A percentile compares a stretch with the other conserved stretches of the same genome.
Evolutionary conservation across 1,140 invertebrate genomes (phyloP).

Genomic region (Eurosta solidaginis): DNA sequence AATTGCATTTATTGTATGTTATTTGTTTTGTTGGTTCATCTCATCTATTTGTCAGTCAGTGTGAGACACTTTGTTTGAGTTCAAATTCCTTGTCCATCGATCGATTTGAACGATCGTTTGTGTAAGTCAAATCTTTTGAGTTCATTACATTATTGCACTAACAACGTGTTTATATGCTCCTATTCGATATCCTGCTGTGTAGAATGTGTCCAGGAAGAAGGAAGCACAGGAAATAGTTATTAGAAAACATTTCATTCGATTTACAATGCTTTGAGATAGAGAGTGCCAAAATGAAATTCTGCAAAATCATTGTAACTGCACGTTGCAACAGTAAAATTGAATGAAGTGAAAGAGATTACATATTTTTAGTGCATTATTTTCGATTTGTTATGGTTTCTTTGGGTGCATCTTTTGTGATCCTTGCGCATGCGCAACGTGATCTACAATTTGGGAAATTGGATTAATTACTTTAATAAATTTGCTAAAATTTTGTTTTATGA

Average conservation of each 20-base stretch:
- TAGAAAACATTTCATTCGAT: not conserved
- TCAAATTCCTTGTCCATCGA: too few species aligned
- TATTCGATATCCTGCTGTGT: not conserved
- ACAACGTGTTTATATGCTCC: conserved; percentile 23
- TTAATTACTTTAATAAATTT: conserved; percentile 3
- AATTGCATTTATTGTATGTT: not conserved
- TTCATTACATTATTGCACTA: not conserved
- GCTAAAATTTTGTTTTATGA: not conserved
- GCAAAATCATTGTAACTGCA: conserved; percentile 3
- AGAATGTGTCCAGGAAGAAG: not conserved
- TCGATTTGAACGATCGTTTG: not conserved
- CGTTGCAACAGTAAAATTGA: not conserved
- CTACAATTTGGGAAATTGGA: not conserved
- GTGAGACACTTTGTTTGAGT: too few species aligned
- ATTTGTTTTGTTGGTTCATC: not conserved
- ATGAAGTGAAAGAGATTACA: not conserved
- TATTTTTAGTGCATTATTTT: not conserved
- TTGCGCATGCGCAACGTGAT: conserved; percentile 12
- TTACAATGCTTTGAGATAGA: not conserved
- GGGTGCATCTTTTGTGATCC: not conserved
- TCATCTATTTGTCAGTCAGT: too few species aligned
- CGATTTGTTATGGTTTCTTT: not conserved
- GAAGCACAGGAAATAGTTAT: conserved; percentile 3
- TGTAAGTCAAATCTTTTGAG: not conserved
- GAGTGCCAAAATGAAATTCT: not conserved